Conservation (phyloP, 53 echinoderm and acorn worm species). For the Astropecten irregularis region DNA sequence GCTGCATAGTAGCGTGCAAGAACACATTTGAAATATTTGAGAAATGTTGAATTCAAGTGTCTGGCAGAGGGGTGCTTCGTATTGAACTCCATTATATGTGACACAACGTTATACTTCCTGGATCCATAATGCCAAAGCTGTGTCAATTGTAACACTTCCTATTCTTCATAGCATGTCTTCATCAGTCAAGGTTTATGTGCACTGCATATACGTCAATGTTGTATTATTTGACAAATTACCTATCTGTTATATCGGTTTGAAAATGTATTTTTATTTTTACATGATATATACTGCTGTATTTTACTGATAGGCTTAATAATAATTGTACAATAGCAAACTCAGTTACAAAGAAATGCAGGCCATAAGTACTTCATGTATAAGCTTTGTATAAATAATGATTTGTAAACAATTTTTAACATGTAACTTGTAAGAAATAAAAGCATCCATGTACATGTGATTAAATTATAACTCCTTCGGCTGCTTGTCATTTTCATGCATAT, state of each 20-base stretch:
- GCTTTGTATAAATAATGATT: constrained; percentile 56
- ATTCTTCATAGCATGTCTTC: not conserved
- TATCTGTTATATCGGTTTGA: constrained; percentile 27
- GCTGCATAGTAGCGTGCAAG: too few species aligned
- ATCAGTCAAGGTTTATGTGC: not conserved
- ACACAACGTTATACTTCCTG: too few species aligned
- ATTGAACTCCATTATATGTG: too few species aligned
- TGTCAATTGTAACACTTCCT: too few species aligned
- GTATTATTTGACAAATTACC: constrained; percentile 27
- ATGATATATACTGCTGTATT: constrained; percentile 49
- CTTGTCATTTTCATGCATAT: not conserved
- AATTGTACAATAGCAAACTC: constrained; percentile 48
- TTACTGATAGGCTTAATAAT: constrained; percentile 28
- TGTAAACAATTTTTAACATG: constrained; percentile 64
- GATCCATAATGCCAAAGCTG: too few species aligned
- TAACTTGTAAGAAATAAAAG: constrained; percentile 61
- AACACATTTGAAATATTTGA: too few species aligned
- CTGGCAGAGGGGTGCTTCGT: too few species aligned
- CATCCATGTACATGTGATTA: constrained; percentile 57
- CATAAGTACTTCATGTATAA: constrained; percentile 53
- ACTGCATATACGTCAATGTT: not conserved
- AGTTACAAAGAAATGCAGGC: constrained; percentile 55
- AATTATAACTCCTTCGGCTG: constrained; percentile 17
- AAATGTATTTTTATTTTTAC: constrained; percentile 52
- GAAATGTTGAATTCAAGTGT: too few species aligned